A percentile compares a stretch with the other conserved stretches of the same genome.
Evolutionary conservation across 2,888 invertebrate genomes (phyloP).

Genomic region (Theristus sp.): DNA sequence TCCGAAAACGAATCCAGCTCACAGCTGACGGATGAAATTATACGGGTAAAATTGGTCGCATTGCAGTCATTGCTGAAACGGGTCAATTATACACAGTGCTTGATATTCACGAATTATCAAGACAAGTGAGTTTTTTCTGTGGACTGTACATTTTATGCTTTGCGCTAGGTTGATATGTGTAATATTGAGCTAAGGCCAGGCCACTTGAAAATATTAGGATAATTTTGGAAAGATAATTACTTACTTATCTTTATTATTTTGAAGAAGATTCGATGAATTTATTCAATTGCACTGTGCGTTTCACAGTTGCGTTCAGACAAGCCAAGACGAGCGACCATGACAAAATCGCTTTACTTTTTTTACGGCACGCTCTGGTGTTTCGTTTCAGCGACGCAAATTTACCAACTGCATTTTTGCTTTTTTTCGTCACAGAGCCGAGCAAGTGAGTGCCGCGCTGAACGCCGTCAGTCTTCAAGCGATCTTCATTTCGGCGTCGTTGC

Average conservation of each 20-base stretch:
- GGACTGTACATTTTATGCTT: neutral
- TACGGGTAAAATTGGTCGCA: neutral
- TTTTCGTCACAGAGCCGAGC: neutral
- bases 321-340: too few species aligned
- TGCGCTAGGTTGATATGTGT: too few species aligned
- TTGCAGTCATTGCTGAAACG: neutral
- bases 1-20: too few species aligned
- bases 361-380: too few species aligned
- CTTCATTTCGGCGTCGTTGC: conserved; percentile 56
- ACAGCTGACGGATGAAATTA: neutral
- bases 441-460: conserved; percentile 34
- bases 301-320: too few species aligned
- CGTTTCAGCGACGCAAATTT: neutral
- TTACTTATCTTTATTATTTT: too few species aligned
- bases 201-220: too few species aligned
- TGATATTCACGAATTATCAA: conserved; percentile 76
- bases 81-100: conserved; percentile 64
- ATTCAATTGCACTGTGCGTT: neutral
- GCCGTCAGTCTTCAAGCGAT: conserved; percentile 56
- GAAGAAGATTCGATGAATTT: neutral
- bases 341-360: too few species aligned
- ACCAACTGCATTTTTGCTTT: neutral
- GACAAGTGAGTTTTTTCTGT: conserved; percentile 39
- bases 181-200: too few species aligned
- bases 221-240: too few species aligned